Conservation (phyloP, 2,113 vertebrate species). For the Thunnus thynnus region DNA sequence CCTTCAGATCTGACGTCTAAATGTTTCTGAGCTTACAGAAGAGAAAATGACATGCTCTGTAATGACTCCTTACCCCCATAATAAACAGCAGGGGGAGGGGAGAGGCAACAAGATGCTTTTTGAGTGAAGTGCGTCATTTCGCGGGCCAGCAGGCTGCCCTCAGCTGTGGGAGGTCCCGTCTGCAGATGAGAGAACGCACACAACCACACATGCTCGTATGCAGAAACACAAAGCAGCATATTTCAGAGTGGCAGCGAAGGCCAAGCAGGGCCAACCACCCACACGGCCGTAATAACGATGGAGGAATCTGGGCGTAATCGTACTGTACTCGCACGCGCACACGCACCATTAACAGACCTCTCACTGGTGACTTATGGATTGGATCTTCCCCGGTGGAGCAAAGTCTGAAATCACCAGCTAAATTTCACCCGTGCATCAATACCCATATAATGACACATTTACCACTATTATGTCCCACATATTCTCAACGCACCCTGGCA, state of each 20-base stretch:
- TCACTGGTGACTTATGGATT: neutral
- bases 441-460: neutral
- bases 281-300: conserved; percentile 37
- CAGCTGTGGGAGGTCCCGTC: conserved; percentile 57
- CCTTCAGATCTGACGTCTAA: conserved; percentile 9
- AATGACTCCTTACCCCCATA: conserved; percentile 23
- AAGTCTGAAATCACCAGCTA: conserved; percentile 11
- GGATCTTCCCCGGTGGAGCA: neutral
- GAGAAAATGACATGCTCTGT: conserved; percentile 20
- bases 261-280: conserved; percentile 47
- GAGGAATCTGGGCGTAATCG: conserved; percentile 15
- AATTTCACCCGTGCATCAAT: neutral
- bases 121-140: conserved; percentile 60
- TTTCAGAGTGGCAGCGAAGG: conserved; percentile 24
- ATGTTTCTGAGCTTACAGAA: conserved; percentile 6
- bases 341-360: neutral
- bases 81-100: conserved; percentile 45
- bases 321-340: neutral
- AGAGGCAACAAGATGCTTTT: conserved; percentile 47
- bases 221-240: conserved; percentile 19
- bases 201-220: conserved; percentile 29
- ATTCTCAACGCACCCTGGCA: neutral
- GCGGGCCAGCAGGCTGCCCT: conserved; percentile 37
- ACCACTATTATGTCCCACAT: neutral
- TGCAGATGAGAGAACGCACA: conserved; percentile 39